A percentile compares a stretch with the other conserved stretches of the same genome.
These are phyloP conservation scores for Paratrypauchen microcephalus DNA, from an alignment of 2,797 vertebrate species.

Conservation along the genomic window DNA sequence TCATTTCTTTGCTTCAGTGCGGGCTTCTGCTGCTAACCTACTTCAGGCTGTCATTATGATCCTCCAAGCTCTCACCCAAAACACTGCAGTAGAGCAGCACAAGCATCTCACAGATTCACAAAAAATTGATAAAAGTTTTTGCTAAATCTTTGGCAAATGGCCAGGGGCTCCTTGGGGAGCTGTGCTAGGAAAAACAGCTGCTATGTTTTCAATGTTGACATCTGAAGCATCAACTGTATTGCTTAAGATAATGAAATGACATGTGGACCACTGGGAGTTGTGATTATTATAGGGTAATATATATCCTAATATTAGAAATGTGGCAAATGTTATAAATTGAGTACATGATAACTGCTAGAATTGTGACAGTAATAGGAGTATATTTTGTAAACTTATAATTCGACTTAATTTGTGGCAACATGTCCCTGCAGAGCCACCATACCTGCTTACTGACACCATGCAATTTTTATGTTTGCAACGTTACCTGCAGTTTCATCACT, in stretches of 20 bases:
- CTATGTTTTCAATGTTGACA: constrained; percentile 21
- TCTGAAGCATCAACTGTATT: constrained; percentile 19
- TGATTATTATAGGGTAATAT: neutral
- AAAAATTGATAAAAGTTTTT: constrained; percentile 44
- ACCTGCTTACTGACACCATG: neutral
- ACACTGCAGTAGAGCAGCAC: constrained; percentile 26
- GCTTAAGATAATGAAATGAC: constrained; percentile 27
- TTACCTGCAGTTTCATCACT: neutral
- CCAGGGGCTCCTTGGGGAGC: constrained; percentile 49
- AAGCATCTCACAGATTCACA: constrained; percentile 38
- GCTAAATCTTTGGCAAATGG: constrained; percentile 46
- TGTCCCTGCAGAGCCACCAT: neutral
- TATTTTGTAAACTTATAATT: neutral
- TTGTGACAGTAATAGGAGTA: neutral
- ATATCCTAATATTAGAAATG: neutral
- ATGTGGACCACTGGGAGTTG: constrained; percentile 5
- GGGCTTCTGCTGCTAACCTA: constrained; percentile 62
- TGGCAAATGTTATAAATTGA: no score
- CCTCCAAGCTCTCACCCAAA: constrained; percentile 54
- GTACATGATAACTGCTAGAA: neutral
- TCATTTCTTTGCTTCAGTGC: constrained; percentile 45
- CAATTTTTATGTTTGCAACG: neutral
- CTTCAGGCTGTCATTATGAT: constrained; percentile 66
- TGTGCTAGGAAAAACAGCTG: constrained; percentile 22
- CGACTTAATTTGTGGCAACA: neutral